A percentile compares a stretch with the other conserved stretches of the same genome.
These are phyloP conservation scores for Philopedon plagiatum DNA, from an alignment of 2,888 invertebrate species.

Conservation along the genomic window DNA sequence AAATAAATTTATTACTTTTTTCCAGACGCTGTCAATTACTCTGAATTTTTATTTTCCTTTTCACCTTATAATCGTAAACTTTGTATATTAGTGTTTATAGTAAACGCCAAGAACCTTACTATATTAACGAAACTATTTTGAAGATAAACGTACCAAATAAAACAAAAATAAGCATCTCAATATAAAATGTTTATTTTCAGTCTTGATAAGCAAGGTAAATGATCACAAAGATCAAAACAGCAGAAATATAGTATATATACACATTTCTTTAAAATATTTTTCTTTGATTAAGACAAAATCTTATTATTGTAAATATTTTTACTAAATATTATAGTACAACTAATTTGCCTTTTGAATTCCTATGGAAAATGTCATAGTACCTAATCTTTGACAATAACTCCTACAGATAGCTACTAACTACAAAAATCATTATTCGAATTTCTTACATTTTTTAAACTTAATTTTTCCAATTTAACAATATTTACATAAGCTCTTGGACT, in stretches of 20 bases:
- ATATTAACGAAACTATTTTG: background rate
- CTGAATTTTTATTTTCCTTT: background rate
- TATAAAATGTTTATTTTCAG: conserved; percentile 8
- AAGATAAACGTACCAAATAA: background rate
- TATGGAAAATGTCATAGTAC: too few species aligned
- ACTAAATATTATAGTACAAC: too few species aligned
- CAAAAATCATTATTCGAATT: too few species aligned
- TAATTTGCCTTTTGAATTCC: too few species aligned
- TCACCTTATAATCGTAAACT: background rate
- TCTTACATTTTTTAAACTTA: too few species aligned
- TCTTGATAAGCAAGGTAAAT: background rate
- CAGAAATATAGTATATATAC: background rate
- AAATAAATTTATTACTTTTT: background rate
- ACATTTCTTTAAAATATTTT: too few species aligned
- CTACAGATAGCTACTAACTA: too few species aligned
- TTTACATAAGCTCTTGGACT: too few species aligned
- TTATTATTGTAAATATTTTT: too few species aligned
- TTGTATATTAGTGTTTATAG: background rate
- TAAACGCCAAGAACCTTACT: background rate
- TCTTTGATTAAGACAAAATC: too few species aligned
- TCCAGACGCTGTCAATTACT: background rate
- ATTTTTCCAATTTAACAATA: too few species aligned
- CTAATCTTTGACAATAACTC: too few species aligned
- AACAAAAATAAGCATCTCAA: background rate
- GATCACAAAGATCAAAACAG: background rate